A percentile compares a stretch with the other conserved stretches of the same genome.
phyloP scores from a whole-genome alignment of 1,140 invertebrate genomes.

The Chymomyza costata region DNA sequence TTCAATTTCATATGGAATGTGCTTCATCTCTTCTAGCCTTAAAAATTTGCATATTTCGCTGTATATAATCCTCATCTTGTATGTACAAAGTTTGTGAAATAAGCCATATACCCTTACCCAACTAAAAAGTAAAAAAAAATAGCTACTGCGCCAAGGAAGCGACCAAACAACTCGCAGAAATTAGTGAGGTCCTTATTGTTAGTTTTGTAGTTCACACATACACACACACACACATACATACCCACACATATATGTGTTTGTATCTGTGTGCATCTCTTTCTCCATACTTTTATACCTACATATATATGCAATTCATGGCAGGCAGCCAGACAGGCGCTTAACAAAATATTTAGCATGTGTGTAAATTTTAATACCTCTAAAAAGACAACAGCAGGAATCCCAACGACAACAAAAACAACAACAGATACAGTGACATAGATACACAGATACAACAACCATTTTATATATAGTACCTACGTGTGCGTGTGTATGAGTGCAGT shows the following conservation, averaged over 20 bases:
- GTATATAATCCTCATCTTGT: too few relatives aligned
- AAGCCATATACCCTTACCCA: too few relatives aligned
- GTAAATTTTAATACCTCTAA: conserved; percentile 51
- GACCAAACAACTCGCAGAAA: conserved; percentile 53
- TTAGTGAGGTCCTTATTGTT: conserved; percentile 64
- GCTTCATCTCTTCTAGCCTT: too few relatives aligned
- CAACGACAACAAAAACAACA: conserved; percentile 13
- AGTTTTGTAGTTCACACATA: conserved; percentile 55
- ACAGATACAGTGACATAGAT: conserved; percentile 1
- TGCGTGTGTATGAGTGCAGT: neutral
- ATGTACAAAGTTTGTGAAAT: too few relatives aligned
- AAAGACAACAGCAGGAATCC: conserved; percentile 14
- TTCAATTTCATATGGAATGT: too few relatives aligned
- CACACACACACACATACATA: conserved; percentile 1
- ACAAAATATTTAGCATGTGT: conserved; percentile 66
- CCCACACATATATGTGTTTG: conserved; percentile 14
- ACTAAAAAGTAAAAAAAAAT: too few relatives aligned
- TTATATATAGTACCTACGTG: neutral
- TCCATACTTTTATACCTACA: too few relatives aligned
- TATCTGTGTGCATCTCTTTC: too few relatives aligned
- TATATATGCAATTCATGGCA: conserved; percentile 3
- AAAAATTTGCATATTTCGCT: too few relatives aligned
- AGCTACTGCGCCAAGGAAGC: too few relatives aligned
- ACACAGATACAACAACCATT: neutral
- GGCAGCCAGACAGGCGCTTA: conserved; percentile 31